phyloP scores from a whole-genome alignment of 2,113 vertebrate species.

The Capreolus pygargus region DNA sequence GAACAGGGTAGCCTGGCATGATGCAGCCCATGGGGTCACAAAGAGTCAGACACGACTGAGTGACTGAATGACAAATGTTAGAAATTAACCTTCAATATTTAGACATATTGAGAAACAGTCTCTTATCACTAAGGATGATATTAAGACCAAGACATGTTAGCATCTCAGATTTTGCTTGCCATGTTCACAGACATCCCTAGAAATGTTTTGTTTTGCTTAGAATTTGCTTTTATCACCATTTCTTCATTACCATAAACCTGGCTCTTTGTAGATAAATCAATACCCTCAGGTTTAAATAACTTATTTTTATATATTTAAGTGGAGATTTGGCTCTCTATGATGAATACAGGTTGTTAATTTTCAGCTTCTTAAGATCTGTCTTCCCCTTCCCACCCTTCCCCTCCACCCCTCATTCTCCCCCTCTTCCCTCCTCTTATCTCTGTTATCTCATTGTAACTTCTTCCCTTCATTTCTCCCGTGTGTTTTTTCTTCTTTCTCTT shows the following conservation, averaged over 20 bases:
- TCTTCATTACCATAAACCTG: background rate
- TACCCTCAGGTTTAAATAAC: background rate
- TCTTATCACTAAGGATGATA: background rate
- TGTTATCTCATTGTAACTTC: background rate
- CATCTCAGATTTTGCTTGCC: background rate
- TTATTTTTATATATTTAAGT: background rate
- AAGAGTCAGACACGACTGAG: background rate
- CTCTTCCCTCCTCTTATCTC: background rate
- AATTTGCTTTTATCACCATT: background rate
- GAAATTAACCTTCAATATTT: background rate
- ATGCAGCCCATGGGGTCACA: background rate
- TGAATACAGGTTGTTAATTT: background rate
- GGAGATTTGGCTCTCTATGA: fast-evolving
- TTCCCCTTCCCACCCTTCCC: fast-evolving
- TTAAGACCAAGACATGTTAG: fast-evolving
- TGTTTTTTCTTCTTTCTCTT: background rate
- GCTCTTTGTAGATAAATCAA: background rate
- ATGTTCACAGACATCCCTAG: background rate
- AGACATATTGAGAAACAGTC: fast-evolving
- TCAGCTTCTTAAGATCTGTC: background rate
- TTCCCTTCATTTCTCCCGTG: background rate
- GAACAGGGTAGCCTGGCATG: background rate
- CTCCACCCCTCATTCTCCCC: fast-evolving
- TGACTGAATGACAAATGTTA: background rate
- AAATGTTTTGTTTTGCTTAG: too few species aligned